Evolutionary conservation across 2,797 vertebrate species (phyloP).

Genomic region (Denticeps clupeoides): DNA sequence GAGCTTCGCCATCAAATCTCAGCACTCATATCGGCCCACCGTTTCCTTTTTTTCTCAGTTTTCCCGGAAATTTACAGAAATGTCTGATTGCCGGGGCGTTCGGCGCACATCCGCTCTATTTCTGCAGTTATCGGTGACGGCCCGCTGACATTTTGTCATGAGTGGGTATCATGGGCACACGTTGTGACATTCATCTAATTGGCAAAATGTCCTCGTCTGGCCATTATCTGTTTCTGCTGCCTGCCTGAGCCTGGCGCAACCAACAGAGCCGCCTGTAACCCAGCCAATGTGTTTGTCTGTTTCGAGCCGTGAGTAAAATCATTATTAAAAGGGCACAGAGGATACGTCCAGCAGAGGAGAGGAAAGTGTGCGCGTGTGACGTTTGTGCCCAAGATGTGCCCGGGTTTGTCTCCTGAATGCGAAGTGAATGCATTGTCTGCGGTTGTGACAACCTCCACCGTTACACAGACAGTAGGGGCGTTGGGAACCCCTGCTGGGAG

Average conservation of each 20-base stretch:
- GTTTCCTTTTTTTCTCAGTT: not conserved
- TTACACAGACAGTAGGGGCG: not conserved
- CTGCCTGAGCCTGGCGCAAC: constrained; percentile 3
- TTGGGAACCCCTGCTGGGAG: constrained; percentile 30
- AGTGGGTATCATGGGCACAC: constrained; percentile 22
- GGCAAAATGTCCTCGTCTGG: constrained; percentile 37
- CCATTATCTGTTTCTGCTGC: constrained; percentile 26
- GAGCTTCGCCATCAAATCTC: not conserved
- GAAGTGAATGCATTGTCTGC: too few relatives aligned
- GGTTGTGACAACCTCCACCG: not conserved
- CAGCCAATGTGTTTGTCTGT: not conserved
- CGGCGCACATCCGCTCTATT: constrained; percentile 1
- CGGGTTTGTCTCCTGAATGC: too few relatives aligned
- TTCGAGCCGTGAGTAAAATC: not conserved
- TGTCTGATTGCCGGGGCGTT: not conserved
- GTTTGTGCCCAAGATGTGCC: too few relatives aligned
- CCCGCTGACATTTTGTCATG: constrained; percentile 19
- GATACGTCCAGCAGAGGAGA: not conserved
- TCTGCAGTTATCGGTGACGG: constrained; percentile 13
- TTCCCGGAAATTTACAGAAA: not conserved
- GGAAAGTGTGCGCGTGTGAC: not conserved
- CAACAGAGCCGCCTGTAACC: constrained; percentile 1
- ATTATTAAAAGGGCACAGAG: constrained; percentile 2
- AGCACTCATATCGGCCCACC: not conserved
- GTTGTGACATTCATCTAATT: constrained; percentile 52